Conservation (phyloP, 2,113 vertebrate genomes). For the Callionymus lyra region DNA sequence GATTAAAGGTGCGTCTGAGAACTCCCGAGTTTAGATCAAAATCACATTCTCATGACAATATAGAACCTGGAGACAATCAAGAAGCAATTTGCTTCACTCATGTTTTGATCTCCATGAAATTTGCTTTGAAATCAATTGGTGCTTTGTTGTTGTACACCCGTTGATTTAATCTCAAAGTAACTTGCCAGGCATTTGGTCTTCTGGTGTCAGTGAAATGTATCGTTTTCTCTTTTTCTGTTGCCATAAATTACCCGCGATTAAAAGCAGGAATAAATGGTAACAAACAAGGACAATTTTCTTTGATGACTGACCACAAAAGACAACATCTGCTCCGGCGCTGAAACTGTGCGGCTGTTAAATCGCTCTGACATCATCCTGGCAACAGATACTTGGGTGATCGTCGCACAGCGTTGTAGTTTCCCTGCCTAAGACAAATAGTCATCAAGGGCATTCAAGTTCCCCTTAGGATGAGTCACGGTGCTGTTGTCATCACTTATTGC, state of each 20-base stretch:
- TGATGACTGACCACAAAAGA: slow-evolving; percentile 19
- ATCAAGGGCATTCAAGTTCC: slow-evolving; percentile 12
- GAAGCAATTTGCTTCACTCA: slow-evolving; percentile 15
- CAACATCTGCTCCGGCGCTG: slow-evolving; percentile 26
- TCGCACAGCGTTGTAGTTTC: slow-evolving; percentile 2
- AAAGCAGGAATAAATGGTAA: slow-evolving; percentile 18
- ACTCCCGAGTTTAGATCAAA: slow-evolving; percentile 20
- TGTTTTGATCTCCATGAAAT: slow-evolving; percentile 6
- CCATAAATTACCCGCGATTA: slow-evolving; percentile 9
- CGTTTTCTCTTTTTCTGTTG: not conserved
- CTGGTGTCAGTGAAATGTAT: not conserved
- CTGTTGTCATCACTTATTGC: not conserved
- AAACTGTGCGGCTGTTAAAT: slow-evolving; percentile 9
- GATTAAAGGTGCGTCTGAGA: slow-evolving; percentile 35
- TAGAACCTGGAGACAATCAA: slow-evolving; percentile 20
- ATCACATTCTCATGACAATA: slow-evolving; percentile 16
- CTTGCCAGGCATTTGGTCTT: not conserved
- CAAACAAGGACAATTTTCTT: slow-evolving; percentile 17
- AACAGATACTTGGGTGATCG: slow-evolving; percentile 2
- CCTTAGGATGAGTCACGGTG: not conserved
- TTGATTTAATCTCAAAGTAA: not conserved
- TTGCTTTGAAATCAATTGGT: slow-evolving; percentile 1
- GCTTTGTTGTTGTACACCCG: too few relatives aligned
- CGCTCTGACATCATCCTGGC: not conserved
- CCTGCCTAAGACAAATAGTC: not conserved